Conservation (phyloP, 1,140 invertebrate genomes). For the Panagrolaimus sp. region DNA sequence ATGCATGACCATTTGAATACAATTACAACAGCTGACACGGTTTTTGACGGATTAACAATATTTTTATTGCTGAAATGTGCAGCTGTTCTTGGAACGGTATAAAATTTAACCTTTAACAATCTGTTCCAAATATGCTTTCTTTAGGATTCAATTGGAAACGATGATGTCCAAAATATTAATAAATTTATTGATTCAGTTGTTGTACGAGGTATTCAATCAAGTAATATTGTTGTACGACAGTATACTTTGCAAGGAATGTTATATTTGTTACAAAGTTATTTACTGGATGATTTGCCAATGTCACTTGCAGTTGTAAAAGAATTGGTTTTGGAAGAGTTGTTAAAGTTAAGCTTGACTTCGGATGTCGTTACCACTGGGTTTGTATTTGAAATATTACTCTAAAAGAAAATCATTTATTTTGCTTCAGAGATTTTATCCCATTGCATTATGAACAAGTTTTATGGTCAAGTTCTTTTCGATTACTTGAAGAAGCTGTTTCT, state of each 20-base stretch:
- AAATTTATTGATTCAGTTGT: conserved; percentile 17
- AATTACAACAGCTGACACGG: neutral
- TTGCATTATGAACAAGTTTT: conserved; percentile 4
- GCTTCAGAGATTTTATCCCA: neutral
- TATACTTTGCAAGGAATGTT: conserved; percentile 14
- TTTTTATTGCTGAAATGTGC: conserved; percentile 8
- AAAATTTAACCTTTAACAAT: too few species aligned
- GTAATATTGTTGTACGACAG: neutral
- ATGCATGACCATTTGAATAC: neutral
- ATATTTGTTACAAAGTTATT: conserved; percentile 13
- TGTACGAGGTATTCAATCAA: neutral
- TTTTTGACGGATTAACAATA: neutral
- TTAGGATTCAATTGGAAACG: neutral
- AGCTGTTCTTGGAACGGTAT: neutral
- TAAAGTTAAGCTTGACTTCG: neutral
- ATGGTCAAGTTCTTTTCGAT: conserved; percentile 5
- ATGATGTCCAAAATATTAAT: neutral
- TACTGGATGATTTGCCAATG: neutral
- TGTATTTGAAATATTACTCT: neutral
- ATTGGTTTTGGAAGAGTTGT: neutral
- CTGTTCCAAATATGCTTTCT: too few species aligned
- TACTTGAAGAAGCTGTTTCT: conserved; percentile 8
- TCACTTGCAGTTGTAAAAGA: neutral
- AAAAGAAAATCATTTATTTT: neutral
- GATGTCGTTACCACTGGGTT: conserved; percentile 2